Evolutionary conservation across 2,797 vertebrate genomes (phyloP).

Genomic region (Xenentodon cancila): DNA sequence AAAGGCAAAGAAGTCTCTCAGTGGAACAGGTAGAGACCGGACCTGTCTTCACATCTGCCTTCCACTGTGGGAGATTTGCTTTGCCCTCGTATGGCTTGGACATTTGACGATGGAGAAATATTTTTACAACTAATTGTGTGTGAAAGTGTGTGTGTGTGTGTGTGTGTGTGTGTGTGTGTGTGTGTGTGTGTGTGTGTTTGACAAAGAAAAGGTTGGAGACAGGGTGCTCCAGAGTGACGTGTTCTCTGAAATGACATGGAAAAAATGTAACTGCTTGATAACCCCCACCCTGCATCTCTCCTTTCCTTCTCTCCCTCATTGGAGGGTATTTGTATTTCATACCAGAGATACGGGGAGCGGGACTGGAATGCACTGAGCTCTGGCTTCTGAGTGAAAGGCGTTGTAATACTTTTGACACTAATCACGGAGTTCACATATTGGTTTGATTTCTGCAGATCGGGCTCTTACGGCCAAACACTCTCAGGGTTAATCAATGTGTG

Average conservation of each 20-base stretch:
- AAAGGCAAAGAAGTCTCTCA: constrained; percentile 73
- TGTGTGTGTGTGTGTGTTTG: constrained; percentile 4
- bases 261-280: constrained; percentile 67
- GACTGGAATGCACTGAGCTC: constrained; percentile 66
- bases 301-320: constrained; percentile 58
- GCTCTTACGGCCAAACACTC: constrained; percentile 76
- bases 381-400: constrained; percentile 78
- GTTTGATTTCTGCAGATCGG: constrained; percentile 78
- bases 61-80: constrained; percentile 49
- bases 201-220: constrained; percentile 35
- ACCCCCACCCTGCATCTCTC: constrained; percentile 60
- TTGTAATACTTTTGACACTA: constrained; percentile 79
- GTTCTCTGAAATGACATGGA: constrained; percentile 58
- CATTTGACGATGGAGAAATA: constrained; percentile 71
- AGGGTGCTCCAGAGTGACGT: constrained; percentile 53
- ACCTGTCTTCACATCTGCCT: constrained; percentile 56
- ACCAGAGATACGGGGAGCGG: constrained; percentile 72
- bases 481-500: constrained; percentile 75
- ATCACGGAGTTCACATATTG: constrained; percentile 82
- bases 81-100: constrained; percentile 56
- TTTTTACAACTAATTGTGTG: constrained; percentile 73
- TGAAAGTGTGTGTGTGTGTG: constrained; percentile 3
- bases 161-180: constrained; percentile 13
- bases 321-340: constrained; percentile 72
- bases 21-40: constrained; percentile 62